These are phyloP conservation scores for Luehdorfia chinensis DNA, from an alignment of 1,140 invertebrate species.

Conservation along the genomic window DNA sequence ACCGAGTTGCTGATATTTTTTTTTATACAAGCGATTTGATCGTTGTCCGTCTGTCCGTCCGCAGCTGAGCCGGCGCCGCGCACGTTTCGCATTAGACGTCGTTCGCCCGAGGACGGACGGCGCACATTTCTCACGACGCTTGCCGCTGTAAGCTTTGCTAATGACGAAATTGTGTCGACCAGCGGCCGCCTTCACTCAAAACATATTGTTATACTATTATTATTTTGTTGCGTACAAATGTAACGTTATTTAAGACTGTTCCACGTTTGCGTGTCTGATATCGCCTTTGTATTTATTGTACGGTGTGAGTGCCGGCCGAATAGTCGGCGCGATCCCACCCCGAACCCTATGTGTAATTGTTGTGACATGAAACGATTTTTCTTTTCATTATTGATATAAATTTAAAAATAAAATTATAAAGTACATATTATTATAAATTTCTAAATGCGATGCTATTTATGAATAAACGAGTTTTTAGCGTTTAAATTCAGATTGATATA, in stretches of 20 bases:
- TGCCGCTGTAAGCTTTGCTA: constrained; percentile 72
- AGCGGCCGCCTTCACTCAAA: constrained; percentile 40
- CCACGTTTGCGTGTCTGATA: constrained; percentile 63
- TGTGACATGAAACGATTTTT: constrained; percentile 47
- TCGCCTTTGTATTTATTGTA: constrained; percentile 54
- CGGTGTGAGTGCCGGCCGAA: too few species aligned
- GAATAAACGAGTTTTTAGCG: constrained; percentile 56
- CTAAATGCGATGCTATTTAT: constrained; percentile 73
- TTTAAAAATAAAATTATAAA: constrained; percentile 29
- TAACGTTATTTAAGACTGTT: constrained; percentile 72
- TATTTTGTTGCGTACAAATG: constrained; percentile 72
- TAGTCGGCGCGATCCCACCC: constrained; percentile 56
- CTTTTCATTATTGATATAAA: constrained; percentile 19
- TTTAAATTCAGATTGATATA: constrained; percentile 65
- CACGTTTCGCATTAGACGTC: constrained; percentile 15
- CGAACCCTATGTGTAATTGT: constrained; percentile 46
- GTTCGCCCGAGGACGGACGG: constrained; percentile 35
- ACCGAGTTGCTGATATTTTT: too few species aligned
- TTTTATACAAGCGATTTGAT: too few species aligned
- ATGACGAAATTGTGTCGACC: constrained; percentile 56
- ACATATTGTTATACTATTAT: constrained; percentile 41
- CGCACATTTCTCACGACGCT: constrained; percentile 68
- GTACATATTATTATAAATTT: constrained; percentile 47
- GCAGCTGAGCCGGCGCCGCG: constrained; percentile 13
- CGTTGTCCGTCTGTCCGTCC: neutral